Evolutionary conservation across 2,113 vertebrate genomes (phyloP).

Genomic region (Hippocampus mohnikei): DNA sequence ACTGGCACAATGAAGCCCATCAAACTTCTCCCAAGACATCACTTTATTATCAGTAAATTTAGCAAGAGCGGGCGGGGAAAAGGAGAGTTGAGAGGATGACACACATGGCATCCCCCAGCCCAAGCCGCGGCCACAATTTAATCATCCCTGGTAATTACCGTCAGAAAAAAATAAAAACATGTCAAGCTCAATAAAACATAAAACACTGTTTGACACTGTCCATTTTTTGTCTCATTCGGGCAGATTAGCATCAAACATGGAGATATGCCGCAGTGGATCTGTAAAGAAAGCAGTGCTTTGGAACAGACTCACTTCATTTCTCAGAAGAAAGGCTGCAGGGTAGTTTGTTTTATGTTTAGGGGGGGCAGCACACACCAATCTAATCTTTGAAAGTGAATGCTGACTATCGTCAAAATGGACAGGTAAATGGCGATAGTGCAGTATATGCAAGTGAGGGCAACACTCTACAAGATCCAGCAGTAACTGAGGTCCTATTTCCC

Average conservation of each 20-base stretch:
- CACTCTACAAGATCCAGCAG: too few species aligned
- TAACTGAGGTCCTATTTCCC: too few species aligned
- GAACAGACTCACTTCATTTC: constrained; percentile 7
- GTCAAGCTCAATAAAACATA: constrained; percentile 40
- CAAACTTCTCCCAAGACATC: constrained; percentile 2
- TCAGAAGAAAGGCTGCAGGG: constrained; percentile 18
- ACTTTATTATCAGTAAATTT: constrained; percentile 3
- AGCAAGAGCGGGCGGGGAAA: constrained; percentile 2
- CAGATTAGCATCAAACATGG: constrained; percentile 62
- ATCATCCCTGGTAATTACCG: constrained; percentile 36
- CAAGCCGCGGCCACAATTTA: constrained; percentile 25
- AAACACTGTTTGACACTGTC: constrained; percentile 37
- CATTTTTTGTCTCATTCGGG: constrained; percentile 50
- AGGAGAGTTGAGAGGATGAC: constrained; percentile 17
- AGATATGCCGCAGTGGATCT: constrained; percentile 36
- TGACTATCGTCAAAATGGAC: too few species aligned
- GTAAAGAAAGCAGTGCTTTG: constrained; percentile 1
- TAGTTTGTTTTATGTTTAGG: background rate
- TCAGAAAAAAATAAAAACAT: constrained; percentile 6
- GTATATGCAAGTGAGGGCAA: too few species aligned
- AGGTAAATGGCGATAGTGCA: too few species aligned
- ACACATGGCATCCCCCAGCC: background rate
- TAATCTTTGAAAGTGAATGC: too few species aligned
- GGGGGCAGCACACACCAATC: too few species aligned
- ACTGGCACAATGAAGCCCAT: background rate